These are phyloP conservation scores for Erebia aethiops DNA, from an alignment of 2,888 invertebrate species.

Conservation along the genomic window DNA sequence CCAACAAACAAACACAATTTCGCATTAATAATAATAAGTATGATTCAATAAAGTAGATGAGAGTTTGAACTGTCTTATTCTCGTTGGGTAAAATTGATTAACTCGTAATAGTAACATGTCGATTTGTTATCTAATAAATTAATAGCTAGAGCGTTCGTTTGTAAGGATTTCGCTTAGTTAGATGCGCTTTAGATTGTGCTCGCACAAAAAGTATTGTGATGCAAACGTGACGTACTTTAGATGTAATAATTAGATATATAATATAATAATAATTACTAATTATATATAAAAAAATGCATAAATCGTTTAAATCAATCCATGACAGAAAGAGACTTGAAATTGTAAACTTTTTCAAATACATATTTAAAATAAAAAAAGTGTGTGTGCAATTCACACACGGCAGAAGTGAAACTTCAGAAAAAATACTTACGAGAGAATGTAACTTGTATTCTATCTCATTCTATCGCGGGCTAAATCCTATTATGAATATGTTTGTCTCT, in stretches of 20 bases:
- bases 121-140: conserved; percentile 31
- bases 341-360: background rate
- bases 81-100: background rate
- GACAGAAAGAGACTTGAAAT: background rate
- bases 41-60: background rate
- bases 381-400: no score
- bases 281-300: background rate
- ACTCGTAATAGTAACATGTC: conserved; percentile 1
- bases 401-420: no score
- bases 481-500: no score
- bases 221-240: conserved; percentile 4
- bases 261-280: background rate
- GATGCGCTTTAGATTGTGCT: conserved; percentile 21
- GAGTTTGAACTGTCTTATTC: background rate
- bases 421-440: no score
- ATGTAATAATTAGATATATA: background rate
- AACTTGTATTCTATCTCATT: no score
- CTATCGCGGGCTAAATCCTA: no score
- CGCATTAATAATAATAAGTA: no score
- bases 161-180: conserved; percentile 13
- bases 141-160: conserved; percentile 2
- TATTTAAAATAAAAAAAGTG: no score
- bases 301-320: background rate
- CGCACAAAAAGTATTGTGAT: conserved; percentile 20
- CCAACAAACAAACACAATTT: no score